These are phyloP conservation scores for Montipora cactus DNA, from an alignment of 64 coral and sea anemone genomes.

Conservation along the genomic window DNA sequence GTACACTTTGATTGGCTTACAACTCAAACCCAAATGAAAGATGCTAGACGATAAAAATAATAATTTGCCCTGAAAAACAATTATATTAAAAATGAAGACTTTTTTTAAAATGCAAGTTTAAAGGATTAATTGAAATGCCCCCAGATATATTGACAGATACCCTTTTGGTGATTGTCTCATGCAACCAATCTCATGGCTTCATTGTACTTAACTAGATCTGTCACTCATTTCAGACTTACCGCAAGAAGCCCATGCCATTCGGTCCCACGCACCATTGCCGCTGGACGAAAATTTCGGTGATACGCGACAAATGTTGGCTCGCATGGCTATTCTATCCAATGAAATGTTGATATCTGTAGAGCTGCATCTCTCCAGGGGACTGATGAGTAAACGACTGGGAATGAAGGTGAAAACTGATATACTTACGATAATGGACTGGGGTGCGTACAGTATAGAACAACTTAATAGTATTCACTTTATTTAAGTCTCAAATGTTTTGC, in stretches of 20 bases:
- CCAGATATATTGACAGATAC: too few species aligned
- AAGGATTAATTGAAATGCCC: too few species aligned
- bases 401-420: conserved; percentile 68
- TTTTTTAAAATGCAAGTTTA: too few species aligned
- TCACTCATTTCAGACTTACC: conserved; percentile 41
- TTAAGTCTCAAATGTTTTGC: too few species aligned
- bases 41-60: too few species aligned
- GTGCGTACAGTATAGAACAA: too few species aligned
- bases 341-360: conserved; percentile 94
- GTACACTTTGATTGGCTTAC: too few species aligned
- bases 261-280: conserved; percentile 65
- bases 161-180: too few species aligned
- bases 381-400: conserved; percentile 94
- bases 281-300: conserved; percentile 87
- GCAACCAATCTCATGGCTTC: not conserved
- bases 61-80: too few species aligned
- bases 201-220: not conserved
- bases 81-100: too few species aligned
- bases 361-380: conserved; percentile 82
- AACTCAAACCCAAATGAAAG: too few species aligned
- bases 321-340: conserved; percentile 89
- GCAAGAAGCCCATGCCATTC: conserved; percentile 83
- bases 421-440: not conserved
- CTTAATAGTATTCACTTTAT: too few species aligned
- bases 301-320: conserved; percentile 81